A percentile compares a stretch with the other conserved stretches of the same genome.
Evolutionary conservation across 2,888 invertebrate genomes (phyloP).

Genomic region (Siphlonurus alternatus): DNA sequence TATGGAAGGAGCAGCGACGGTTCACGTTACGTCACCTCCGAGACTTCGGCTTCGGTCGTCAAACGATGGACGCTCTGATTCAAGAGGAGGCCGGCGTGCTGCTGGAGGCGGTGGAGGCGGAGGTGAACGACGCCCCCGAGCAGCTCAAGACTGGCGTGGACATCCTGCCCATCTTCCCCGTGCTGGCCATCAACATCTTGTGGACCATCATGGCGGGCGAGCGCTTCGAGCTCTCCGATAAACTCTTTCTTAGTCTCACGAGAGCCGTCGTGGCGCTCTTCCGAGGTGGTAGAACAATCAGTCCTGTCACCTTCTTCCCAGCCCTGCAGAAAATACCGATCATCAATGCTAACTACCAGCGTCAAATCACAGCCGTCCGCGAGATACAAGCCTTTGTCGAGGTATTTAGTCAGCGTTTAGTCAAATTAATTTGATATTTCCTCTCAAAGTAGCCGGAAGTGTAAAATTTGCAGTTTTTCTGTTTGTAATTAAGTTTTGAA

Average conservation of each 20-base stretch:
- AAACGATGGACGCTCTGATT: slow-evolving; percentile 23
- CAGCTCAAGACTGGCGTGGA: too few relatives aligned
- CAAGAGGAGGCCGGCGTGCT: not conserved
- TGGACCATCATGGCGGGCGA: slow-evolving; percentile 36
- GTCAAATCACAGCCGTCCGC: not conserved
- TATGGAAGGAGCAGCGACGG: slow-evolving; percentile 48
- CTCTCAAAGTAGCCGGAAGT: too few relatives aligned
- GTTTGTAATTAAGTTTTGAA: too few relatives aligned
- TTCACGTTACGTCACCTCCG: slow-evolving; percentile 45
- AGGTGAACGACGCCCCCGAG: slow-evolving; percentile 13
- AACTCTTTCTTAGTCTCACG: not conserved
- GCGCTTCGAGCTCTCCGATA: slow-evolving; percentile 17
- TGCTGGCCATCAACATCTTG: slow-evolving; percentile 37
- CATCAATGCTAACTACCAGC: not conserved
- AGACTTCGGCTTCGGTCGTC: slow-evolving; percentile 50
- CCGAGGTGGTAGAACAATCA: not conserved
- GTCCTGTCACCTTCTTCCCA: not conserved
- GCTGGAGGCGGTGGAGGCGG: not conserved
- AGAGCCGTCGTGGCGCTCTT: not conserved
- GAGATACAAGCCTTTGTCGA: not conserved
- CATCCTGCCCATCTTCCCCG: slow-evolving; percentile 36
- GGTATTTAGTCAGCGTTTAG: too few relatives aligned
- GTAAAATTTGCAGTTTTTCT: too few relatives aligned
- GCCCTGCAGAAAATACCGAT: not conserved
- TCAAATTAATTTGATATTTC: too few relatives aligned